These are phyloP conservation scores for Morelia viridis DNA, from an alignment of 2,797 vertebrate genomes.

Conservation along the genomic window DNA sequence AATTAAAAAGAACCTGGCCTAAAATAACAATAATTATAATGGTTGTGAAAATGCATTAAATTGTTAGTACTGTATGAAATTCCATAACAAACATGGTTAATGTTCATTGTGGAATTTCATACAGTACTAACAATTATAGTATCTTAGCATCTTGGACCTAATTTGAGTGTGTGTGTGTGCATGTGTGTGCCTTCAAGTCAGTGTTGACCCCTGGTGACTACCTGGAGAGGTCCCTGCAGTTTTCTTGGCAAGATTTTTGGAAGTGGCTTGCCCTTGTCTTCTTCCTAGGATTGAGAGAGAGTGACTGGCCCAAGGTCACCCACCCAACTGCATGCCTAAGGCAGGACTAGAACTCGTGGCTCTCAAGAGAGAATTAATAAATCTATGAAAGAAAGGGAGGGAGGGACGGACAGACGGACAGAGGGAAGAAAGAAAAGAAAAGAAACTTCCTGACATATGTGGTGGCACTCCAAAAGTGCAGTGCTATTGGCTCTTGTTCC, in stretches of 20 bases:
- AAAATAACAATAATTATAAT: not conserved
- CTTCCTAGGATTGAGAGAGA: not conserved
- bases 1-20: not conserved
- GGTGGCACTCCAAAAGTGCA: not conserved
- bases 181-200: not conserved
- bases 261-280: not conserved
- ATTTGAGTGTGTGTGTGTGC: not conserved
- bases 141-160: not conserved
- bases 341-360: too few species aligned
- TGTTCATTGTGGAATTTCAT: not conserved
- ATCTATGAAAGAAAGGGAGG: fast-evolving
- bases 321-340: too few species aligned
- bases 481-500: not conserved
- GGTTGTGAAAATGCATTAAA: too few species aligned
- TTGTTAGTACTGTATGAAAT: not conserved
- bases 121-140: not conserved
- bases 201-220: not conserved
- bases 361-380: too few species aligned
- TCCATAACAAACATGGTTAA: not conserved
- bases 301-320: not conserved
- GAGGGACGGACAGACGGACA: not conserved
- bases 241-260: not conserved
- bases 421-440: too few species aligned
- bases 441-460: not conserved
- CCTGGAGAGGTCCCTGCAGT: not conserved